Conservation (phyloP, 2,888 invertebrate genomes). For the Caenorhabditis angaria region DNA sequence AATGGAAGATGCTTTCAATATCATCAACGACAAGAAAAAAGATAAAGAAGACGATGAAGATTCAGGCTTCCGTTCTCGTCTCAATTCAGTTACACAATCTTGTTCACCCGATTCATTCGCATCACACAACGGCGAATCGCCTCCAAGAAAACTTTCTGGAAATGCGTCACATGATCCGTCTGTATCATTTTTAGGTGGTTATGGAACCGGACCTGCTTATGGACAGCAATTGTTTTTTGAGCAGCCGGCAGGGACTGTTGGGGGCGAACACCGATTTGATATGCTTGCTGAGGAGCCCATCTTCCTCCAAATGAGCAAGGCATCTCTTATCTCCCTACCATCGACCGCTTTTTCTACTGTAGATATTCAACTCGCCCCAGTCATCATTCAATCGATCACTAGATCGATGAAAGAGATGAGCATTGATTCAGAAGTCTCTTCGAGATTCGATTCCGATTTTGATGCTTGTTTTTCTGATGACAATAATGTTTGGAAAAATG, state of each 20-base stretch:
- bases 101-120: slow-evolving; percentile 55
- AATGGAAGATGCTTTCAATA: slow-evolving; percentile 33
- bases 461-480: slow-evolving; percentile 30
- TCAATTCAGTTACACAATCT: slow-evolving; percentile 57
- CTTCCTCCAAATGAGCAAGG: slow-evolving; percentile 7
- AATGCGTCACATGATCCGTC: slow-evolving; percentile 15
- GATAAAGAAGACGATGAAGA: slow-evolving; percentile 65
- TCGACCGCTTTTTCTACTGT: not conserved
- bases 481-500: slow-evolving; percentile 28
- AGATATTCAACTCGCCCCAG: not conserved
- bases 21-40: slow-evolving; percentile 34
- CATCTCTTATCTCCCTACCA: not conserved
- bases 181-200: slow-evolving; percentile 36
- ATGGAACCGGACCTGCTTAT: slow-evolving; percentile 47
- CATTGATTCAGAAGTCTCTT: not conserved
- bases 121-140: slow-evolving; percentile 50
- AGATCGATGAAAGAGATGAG: not conserved
- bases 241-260: slow-evolving; percentile 32
- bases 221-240: slow-evolving; percentile 48
- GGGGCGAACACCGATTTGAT: slow-evolving; percentile 16
- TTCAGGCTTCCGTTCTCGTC: slow-evolving; percentile 63
- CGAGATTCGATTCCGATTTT: slow-evolving; percentile 1
- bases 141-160: slow-evolving; percentile 49
- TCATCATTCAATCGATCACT: not conserved
- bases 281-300: slow-evolving; percentile 19